Evolutionary conservation across 1,140 invertebrate species (phyloP).

Genomic region (Drosophila arizonae): DNA sequence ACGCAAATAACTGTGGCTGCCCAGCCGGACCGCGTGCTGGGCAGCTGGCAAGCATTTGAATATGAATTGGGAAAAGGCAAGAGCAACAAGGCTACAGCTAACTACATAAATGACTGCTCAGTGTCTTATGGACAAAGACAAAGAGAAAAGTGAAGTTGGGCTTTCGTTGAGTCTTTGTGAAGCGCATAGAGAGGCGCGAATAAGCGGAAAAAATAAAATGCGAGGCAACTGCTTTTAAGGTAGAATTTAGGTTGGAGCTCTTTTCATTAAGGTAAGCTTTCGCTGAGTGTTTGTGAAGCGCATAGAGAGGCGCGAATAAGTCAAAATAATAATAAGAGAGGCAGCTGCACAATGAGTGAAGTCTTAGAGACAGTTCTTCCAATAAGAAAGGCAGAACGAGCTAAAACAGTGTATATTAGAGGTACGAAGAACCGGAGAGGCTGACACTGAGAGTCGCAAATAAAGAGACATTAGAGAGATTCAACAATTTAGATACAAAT

Average conservation of each 20-base stretch:
- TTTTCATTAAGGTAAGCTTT: not conserved
- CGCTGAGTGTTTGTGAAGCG: not conserved
- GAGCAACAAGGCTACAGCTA: no score
- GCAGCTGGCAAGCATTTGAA: not conserved
- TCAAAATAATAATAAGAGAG: no score
- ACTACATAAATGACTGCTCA: not conserved
- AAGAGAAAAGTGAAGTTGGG: not conserved
- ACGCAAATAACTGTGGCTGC: not conserved
- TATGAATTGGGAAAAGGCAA: not conserved
- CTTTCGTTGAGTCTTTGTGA: not conserved
- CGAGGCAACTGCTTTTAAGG: not conserved
- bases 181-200: not conserved
- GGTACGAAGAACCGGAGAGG: no score
- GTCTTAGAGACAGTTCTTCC: no score
- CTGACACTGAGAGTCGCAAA: no score
- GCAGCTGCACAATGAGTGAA: no score
- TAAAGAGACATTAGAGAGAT: no score
- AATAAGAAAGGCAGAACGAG: no score
- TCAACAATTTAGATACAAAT: no score
- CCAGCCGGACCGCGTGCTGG: not conserved
- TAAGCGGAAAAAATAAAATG: not conserved
- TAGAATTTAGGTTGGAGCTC: not conserved
- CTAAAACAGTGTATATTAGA: no score
- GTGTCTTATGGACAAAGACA: not conserved
- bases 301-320: not conserved